Evolutionary conservation across 2,797 vertebrate genomes (phyloP).

Genomic region (Australoheros facetus): DNA sequence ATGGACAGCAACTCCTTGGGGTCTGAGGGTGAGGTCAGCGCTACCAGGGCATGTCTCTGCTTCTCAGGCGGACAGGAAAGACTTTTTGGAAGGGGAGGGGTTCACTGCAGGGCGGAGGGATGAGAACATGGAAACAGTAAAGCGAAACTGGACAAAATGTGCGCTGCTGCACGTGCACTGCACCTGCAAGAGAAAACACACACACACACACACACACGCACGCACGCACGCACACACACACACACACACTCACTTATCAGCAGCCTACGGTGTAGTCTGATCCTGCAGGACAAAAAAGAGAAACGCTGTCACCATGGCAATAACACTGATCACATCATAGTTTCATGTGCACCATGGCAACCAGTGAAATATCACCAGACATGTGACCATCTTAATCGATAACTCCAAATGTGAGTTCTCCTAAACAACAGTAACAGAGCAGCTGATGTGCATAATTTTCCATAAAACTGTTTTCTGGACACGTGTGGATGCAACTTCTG

Average conservation of each 20-base stretch:
- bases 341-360: conserved; percentile 51
- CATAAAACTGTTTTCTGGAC: not conserved
- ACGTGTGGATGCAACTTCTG: not conserved
- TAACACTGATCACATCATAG: conserved; percentile 53
- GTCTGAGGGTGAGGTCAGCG: conserved; percentile 71
- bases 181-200: conserved; percentile 30
- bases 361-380: conserved; percentile 1
- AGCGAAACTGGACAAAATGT: conserved; percentile 41
- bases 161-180: conserved; percentile 10
- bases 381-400: conserved; percentile 16
- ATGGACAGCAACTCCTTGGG: conserved; percentile 70
- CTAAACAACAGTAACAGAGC: not conserved
- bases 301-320: conserved; percentile 59
- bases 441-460: not conserved
- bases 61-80: conserved; percentile 71
- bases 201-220: not conserved
- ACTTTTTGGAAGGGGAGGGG: conserved; percentile 47
- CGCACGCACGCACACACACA: conserved; percentile 29
- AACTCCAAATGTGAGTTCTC: not conserved
- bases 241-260: conserved; percentile 42
- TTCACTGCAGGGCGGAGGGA: conserved; percentile 48
- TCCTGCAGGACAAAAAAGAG: conserved; percentile 50
- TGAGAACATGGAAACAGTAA: conserved; percentile 77
- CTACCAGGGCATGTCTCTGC: conserved; percentile 51
- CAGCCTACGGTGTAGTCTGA: conserved; percentile 40